Evolutionary conservation across 2,888 invertebrate genomes (phyloP).

Genomic region (Eupithecia subumbrata): DNA sequence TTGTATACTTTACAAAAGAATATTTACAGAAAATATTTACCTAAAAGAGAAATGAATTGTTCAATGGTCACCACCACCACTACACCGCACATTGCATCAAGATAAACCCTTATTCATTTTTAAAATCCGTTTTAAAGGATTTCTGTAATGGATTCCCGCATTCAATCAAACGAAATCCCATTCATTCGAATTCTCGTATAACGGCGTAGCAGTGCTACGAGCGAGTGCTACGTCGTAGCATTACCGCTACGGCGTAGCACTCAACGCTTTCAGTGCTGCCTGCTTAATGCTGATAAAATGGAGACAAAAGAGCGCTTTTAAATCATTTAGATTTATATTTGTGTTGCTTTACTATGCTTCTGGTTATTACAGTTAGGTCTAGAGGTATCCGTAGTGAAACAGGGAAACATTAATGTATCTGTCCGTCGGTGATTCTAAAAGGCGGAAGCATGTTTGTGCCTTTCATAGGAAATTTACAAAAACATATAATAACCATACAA

Average conservation of each 20-base stretch:
- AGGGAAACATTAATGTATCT: background rate
- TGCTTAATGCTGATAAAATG: slow-evolving; percentile 5
- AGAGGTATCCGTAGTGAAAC: background rate
- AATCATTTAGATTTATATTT: background rate
- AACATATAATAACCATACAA: background rate
- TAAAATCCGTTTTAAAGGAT: background rate
- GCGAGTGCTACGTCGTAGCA: slow-evolving; percentile 30
- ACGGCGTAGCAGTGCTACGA: slow-evolving; percentile 16
- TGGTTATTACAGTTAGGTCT: background rate
- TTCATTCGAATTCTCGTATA: background rate
- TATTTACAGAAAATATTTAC: too few relatives aligned
- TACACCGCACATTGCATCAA: too few relatives aligned
- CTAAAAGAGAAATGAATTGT: too few relatives aligned
- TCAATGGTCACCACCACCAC: too few relatives aligned
- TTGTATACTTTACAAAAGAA: too few relatives aligned
- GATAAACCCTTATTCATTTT: background rate
- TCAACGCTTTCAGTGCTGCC: slow-evolving; percentile 18
- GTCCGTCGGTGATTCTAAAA: background rate
- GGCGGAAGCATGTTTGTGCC: background rate
- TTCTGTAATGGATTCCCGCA: background rate
- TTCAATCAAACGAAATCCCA: slow-evolving; percentile 10
- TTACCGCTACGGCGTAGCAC: slow-evolving; percentile 31
- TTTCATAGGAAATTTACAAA: background rate
- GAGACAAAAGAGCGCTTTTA: background rate
- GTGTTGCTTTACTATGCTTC: background rate